These are phyloP conservation scores for Argentina silus DNA, from an alignment of 2,797 vertebrate species.

Conservation along the genomic window DNA sequence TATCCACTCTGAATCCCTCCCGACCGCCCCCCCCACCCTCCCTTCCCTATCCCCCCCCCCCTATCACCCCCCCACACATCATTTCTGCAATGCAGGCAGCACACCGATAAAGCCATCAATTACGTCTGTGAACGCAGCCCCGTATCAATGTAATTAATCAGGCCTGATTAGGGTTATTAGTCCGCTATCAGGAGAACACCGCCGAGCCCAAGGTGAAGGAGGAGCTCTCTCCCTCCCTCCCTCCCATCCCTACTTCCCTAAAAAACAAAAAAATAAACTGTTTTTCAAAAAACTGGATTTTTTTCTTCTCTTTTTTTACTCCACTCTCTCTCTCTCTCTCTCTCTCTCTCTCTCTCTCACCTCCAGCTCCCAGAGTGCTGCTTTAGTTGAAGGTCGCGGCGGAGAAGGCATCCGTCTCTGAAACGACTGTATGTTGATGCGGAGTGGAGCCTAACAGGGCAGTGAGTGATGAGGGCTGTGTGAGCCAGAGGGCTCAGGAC, in stretches of 20 bases:
- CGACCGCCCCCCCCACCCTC: constrained; percentile 2
- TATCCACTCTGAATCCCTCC: constrained; percentile 48
- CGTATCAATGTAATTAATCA: constrained; percentile 79
- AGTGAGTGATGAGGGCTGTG: background rate
- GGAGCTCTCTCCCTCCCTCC: constrained; percentile 14
- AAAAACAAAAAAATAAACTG: too few relatives aligned
- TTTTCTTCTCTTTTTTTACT: background rate
- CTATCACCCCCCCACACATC: constrained; percentile 55
- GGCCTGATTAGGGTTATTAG: constrained; percentile 73
- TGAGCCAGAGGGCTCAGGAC: background rate
- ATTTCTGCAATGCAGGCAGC: constrained; percentile 57
- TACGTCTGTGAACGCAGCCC: constrained; percentile 51
- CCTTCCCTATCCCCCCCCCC: constrained; percentile 27
- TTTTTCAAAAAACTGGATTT: too few relatives aligned
- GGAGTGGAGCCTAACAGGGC: background rate
- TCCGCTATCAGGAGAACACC: constrained; percentile 63
- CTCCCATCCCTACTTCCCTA: background rate
- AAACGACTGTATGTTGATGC: background rate
- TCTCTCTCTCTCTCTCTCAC: background rate
- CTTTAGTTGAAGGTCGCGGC: background rate
- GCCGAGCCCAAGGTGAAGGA: constrained; percentile 69
- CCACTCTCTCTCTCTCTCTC: background rate
- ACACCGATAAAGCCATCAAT: constrained; percentile 75
- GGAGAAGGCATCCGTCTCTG: background rate
- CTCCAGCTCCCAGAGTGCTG: constrained; percentile 4